Conservation (phyloP, 2,797 vertebrate genomes). For the Scolopax rusticola region DNA sequence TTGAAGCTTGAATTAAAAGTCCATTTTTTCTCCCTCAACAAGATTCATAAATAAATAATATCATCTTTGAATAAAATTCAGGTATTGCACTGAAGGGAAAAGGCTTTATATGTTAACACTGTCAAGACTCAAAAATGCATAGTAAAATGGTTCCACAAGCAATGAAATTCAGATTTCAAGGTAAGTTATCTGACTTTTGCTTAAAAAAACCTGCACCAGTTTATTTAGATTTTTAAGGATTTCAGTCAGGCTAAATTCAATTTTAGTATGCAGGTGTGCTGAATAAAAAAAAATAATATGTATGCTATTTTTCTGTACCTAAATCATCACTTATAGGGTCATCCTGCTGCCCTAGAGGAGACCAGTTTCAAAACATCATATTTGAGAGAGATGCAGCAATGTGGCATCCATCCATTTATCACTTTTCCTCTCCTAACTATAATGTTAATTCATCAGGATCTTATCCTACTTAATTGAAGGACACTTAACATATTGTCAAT, state of each 20-base stretch:
- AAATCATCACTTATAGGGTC: not conserved
- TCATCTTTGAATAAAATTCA: constrained; percentile 26
- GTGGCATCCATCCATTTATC: not conserved
- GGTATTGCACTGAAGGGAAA: constrained; percentile 6
- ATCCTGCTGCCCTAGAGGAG: not conserved
- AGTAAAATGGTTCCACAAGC: not conserved
- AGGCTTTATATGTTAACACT: constrained; percentile 23
- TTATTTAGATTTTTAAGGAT: not conserved
- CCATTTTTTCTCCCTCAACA: constrained; percentile 15
- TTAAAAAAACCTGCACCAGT: not conserved
- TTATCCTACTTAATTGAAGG: not conserved
- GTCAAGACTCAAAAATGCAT: not conserved
- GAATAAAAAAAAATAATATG: not conserved
- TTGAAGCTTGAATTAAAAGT: constrained; percentile 57
- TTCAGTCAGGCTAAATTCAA: not conserved
- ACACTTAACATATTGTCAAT: not conserved
- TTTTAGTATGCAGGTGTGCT: not conserved
- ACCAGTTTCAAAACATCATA: not conserved
- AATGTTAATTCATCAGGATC: not conserved
- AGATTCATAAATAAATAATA: constrained; percentile 69
- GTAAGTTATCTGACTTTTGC: not conserved
- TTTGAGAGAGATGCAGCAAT: not conserved
- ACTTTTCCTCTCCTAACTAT: not conserved
- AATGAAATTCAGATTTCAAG: not conserved
- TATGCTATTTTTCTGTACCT: not conserved